Evolutionary conservation across 2,113 vertebrate genomes (phyloP), one percentile per base, ranked within the genome.

Genomic region (Dasyprocta punctata): DNA sequence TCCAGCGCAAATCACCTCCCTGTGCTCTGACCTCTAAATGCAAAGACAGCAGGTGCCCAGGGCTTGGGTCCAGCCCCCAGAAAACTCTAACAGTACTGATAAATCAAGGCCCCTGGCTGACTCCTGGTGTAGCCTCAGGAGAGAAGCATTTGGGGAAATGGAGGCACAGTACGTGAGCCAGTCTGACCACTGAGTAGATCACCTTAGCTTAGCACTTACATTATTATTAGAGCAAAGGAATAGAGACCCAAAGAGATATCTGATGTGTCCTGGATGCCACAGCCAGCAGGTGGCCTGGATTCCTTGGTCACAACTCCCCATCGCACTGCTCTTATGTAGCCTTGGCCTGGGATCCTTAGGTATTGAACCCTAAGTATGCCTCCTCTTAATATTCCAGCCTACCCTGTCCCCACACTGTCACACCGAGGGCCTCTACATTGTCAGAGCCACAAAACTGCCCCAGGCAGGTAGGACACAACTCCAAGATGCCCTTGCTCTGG

Each of bases 91-190:
- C 14, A 52, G 56, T 38, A 77, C n/a, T 47, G 36, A 10, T 69
- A 47, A 6, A 30, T n/a, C 33, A 83, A 52, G 24, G 30, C 36
- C n/a, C 65, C 38, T 28, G 24, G 49, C 49, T 1, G 10, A 30
- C 82, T 22, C 30, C n/a, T 38, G 63, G 41, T 2, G 0, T 3
- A 58, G 19, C 73, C 33, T 28, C 17, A 12, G 61, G 47, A 71
- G 24, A n/a, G n/a, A n/a, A n/a, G n/a, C n/a, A n/a, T 2, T 28
- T 2, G 0, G 26, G 38, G 38, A 36, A 5, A 26, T 0, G 2
- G 54, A 24, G 82, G 11, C 49, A 5, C 28, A 22, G 73, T 8
- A 19, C 8, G 4, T 44, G 16, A 44, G 60, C 38, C 75, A 67
- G 26, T 26, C 47, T 54, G 75, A 30, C 44, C 26, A 16, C 26